Evolutionary conservation across 2,113 vertebrate species (phyloP).

Genomic region (Chlorodrepanis virens): DNA sequence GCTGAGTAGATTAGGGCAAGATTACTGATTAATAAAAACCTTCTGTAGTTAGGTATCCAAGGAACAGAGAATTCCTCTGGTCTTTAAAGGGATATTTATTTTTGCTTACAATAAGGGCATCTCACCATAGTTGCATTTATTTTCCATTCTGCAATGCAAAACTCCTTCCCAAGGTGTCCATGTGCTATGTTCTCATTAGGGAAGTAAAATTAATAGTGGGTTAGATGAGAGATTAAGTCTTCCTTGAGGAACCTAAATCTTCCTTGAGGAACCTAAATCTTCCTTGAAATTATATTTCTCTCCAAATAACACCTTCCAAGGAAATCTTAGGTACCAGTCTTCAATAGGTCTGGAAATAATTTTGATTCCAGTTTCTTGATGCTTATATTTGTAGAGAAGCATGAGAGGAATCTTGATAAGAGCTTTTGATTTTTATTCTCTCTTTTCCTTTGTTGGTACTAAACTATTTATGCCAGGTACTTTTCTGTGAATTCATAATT

Average conservation of each 20-base stretch:
- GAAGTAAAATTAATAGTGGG: background rate
- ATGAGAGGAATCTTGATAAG: background rate
- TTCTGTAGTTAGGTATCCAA: background rate
- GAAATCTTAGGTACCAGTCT: background rate
- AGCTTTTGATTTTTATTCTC: background rate
- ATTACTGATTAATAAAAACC: background rate
- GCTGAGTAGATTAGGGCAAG: background rate
- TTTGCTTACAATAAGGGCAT: background rate
- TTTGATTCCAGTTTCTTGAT: background rate
- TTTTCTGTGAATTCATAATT: background rate
- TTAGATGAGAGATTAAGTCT: background rate
- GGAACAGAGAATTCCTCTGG: background rate
- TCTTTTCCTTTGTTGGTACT: background rate
- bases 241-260: background rate
- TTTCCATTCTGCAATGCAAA: background rate
- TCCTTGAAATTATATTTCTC: background rate
- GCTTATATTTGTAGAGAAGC: background rate
- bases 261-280: background rate
- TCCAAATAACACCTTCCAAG: background rate
- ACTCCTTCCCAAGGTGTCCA: background rate
- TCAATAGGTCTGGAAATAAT: background rate
- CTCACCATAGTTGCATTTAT: background rate
- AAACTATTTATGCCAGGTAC: background rate
- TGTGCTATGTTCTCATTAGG: background rate
- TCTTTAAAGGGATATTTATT: background rate